These are phyloP conservation scores for Tanaodytes sp. DNA, from an alignment of 2,888 invertebrate species.

Conservation along the genomic window DNA sequence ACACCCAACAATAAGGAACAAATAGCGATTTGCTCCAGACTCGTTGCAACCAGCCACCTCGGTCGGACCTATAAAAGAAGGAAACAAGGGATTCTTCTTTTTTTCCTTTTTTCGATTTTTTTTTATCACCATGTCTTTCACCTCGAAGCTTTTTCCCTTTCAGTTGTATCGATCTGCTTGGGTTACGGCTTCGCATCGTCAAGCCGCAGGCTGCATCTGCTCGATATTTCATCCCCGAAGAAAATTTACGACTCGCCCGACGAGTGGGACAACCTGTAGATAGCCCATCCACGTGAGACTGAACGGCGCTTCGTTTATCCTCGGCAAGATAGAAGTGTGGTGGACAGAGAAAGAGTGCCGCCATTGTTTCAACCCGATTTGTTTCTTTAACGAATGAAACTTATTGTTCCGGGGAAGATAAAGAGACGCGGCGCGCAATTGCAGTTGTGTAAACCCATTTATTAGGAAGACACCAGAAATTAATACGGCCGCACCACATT, in stretches of 20 bases:
- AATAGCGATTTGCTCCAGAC: conserved; percentile 44
- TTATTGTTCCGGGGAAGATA: conserved; percentile 38
- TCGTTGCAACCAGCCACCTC: conserved; percentile 28
- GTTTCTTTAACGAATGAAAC: conserved; percentile 43
- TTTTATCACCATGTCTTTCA: too few species aligned
- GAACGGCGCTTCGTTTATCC: conserved; percentile 39
- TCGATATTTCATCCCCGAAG: conserved; percentile 43
- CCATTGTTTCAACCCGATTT: conserved; percentile 46
- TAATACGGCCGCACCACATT: conserved; percentile 30
- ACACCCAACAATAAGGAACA: conserved; percentile 27
- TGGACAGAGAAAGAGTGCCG: conserved; percentile 40
- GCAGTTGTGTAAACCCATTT: conserved; percentile 32
- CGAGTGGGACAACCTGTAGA: conserved; percentile 50
- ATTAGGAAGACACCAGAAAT: conserved; percentile 30
- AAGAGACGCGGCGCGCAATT: conserved; percentile 27
- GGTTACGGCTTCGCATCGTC: conserved; percentile 39
- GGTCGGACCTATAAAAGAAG: conserved; percentile 31
- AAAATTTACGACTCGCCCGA: conserved; percentile 47
- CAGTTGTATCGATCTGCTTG: conserved; percentile 42
- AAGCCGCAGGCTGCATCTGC: conserved; percentile 38
- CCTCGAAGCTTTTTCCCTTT: conserved; percentile 31
- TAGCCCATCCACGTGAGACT: conserved; percentile 46
- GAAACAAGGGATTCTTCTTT: conserved; percentile 37
- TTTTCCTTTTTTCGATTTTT: conserved; percentile 21
- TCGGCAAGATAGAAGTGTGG: conserved; percentile 35